A percentile compares a stretch with the other conserved stretches of the same genome.
Evolutionary conservation across 2,888 invertebrate genomes (phyloP).

Genomic region (Lasioglossum calceatum): DNA sequence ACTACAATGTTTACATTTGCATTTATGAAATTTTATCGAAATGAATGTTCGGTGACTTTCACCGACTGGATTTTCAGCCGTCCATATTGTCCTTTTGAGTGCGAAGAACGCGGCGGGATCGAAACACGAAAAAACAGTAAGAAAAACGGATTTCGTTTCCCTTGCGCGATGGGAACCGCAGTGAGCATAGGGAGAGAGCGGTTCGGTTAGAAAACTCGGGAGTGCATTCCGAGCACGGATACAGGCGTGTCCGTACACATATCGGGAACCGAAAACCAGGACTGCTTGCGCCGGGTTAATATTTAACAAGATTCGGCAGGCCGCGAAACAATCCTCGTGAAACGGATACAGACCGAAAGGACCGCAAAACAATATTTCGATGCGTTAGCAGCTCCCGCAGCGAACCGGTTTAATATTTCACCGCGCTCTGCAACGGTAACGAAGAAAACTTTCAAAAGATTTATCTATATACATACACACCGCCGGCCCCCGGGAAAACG

Average conservation of each 20-base stretch:
- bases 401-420: conserved; percentile 22
- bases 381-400: conserved; percentile 13
- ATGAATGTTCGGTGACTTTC: no score
- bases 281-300: conserved; percentile 28
- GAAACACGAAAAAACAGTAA: not conserved
- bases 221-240: not conserved
- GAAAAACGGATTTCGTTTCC: not conserved
- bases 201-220: not conserved
- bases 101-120: not conserved
- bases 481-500: not conserved
- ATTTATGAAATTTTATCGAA: no score
- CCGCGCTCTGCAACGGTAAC: not conserved
- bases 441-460: conserved; percentile 19
- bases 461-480: not conserved
- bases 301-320: conserved; percentile 33
- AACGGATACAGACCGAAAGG: not conserved
- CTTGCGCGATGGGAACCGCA: not conserved
- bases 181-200: not conserved
- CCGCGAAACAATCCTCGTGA: conserved; percentile 13
- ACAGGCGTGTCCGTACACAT: not conserved
- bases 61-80: no score
- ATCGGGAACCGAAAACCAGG: conserved; percentile 1
- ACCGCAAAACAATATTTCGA: conserved; percentile 18
- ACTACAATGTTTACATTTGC: no score
- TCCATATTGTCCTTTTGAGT: no score